A percentile compares a stretch with the other conserved stretches of the same genome.
Conservation (phyloP, 2,888 invertebrate genomes). For the Dusona sp. region DNA sequence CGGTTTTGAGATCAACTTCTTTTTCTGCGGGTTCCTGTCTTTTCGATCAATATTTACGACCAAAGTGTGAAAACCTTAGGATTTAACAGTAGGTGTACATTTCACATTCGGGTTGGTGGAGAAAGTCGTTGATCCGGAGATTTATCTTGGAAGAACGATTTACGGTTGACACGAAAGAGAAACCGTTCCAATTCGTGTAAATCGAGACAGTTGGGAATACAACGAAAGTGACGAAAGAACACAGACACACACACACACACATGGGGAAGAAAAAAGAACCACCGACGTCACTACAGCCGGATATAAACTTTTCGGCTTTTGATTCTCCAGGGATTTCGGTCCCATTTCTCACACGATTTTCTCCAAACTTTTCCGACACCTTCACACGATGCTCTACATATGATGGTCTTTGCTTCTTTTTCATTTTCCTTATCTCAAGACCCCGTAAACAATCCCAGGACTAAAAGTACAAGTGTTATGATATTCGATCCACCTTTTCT, state of each 20-base stretch:
- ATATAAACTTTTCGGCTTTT: constrained; percentile 37
- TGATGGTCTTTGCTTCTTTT: neutral
- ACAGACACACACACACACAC: neutral
- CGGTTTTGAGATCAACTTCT: constrained; percentile 15
- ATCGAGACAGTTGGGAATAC: constrained; percentile 32
- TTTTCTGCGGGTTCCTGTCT: neutral
- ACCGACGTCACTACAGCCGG: too few species aligned
- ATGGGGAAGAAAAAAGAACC: neutral
- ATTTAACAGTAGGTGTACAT: neutral
- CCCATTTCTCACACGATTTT: constrained; percentile 30
- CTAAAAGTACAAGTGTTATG: neutral
- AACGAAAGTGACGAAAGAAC: neutral
- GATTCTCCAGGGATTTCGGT: constrained; percentile 37
- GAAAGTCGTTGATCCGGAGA: constrained; percentile 3
- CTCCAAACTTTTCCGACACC: constrained; percentile 2
- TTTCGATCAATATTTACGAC: constrained; percentile 5
- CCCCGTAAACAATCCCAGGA: neutral
- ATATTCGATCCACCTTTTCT: neutral
- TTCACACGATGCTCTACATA: neutral
- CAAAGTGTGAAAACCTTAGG: neutral
- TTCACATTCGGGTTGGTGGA: neutral
- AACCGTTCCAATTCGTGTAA: constrained; percentile 23
- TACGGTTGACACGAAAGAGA: constrained; percentile 23
- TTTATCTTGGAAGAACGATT: constrained; percentile 33
- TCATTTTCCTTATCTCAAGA: neutral